Conservation (phyloP, 1,140 invertebrate genomes). For the Oreohelix idahoensis region DNA sequence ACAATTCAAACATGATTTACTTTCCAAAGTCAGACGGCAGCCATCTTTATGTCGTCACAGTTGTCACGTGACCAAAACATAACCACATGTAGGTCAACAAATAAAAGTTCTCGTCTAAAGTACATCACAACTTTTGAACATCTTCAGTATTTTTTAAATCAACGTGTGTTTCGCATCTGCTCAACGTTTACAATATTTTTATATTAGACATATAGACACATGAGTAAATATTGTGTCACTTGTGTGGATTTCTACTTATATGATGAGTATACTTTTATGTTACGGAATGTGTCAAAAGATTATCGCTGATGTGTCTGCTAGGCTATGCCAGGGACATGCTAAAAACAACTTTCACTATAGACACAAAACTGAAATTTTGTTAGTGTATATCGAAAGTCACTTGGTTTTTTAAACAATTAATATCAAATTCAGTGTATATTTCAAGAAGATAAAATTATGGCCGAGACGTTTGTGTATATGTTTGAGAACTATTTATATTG, state of each 20-base stretch:
- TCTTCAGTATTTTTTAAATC: background rate
- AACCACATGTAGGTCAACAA: slow-evolving; percentile 32
- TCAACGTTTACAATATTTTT: background rate
- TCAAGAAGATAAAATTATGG: background rate
- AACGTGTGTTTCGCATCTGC: background rate
- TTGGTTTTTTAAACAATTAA: background rate
- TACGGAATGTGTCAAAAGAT: background rate
- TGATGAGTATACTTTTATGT: no score
- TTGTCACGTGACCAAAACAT: slow-evolving; percentile 54
- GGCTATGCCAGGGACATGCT: background rate
- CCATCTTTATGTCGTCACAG: slow-evolving; percentile 48
- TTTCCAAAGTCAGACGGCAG: slow-evolving; percentile 36
- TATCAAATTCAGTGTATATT: background rate
- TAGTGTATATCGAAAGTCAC: background rate
- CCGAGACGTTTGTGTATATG: background rate
- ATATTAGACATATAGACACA: background rate
- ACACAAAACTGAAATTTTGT: background rate
- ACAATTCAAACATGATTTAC: background rate
- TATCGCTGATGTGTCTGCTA: background rate
- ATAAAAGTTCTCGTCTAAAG: slow-evolving; percentile 13
- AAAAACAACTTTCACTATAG: no score
- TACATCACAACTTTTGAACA: background rate
- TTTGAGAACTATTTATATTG: slow-evolving; percentile 50
- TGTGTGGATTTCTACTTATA: no score
- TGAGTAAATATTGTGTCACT: no score